Conservation (phyloP, 92 coral and sea anemone genomes). For the Scolanthus callimorphus region DNA sequence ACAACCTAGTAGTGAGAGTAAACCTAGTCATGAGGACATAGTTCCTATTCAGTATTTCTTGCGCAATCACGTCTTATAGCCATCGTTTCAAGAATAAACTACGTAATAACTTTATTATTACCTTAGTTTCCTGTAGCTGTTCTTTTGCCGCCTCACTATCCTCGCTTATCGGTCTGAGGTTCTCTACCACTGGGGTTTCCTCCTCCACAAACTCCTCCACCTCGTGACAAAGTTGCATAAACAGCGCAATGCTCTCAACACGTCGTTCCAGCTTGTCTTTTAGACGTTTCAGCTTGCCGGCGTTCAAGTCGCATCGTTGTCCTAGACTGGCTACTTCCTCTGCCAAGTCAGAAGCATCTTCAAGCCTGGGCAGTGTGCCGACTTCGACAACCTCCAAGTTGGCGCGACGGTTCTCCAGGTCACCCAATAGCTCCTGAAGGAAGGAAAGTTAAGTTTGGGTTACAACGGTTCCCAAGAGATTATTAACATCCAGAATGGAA, state of each 20-base stretch:
- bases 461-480: too few relatives aligned
- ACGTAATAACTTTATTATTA: too few relatives aligned
- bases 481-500: too few relatives aligned
- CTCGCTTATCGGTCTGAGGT: constrained; percentile 67
- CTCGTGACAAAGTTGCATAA: constrained; percentile 64
- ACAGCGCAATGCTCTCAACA: constrained; percentile 66
- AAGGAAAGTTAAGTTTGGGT: too few relatives aligned
- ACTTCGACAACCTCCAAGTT: constrained; percentile 78
- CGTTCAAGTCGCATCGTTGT: constrained; percentile 67
- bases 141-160: constrained; percentile 78
- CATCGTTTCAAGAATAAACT: too few relatives aligned
- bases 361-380: constrained; percentile 62
- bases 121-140: constrained; percentile 67
- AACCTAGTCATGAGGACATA: too few relatives aligned
- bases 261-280: constrained; percentile 58
- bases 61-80: too few relatives aligned
- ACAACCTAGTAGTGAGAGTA: too few relatives aligned
- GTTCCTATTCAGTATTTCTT: too few relatives aligned
- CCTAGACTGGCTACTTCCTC: constrained; percentile 64
- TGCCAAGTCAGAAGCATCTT: constrained; percentile 58
- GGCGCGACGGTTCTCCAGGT: constrained; percentile 74
- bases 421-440: constrained; percentile 43
- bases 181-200: constrained; percentile 58
- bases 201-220: constrained; percentile 65
- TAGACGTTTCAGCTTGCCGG: constrained; percentile 68